Evolutionary conservation across 2,888 invertebrate species (phyloP), one percentile per base, ranked within the genome.

Genomic region (Nowickia ferox): DNA sequence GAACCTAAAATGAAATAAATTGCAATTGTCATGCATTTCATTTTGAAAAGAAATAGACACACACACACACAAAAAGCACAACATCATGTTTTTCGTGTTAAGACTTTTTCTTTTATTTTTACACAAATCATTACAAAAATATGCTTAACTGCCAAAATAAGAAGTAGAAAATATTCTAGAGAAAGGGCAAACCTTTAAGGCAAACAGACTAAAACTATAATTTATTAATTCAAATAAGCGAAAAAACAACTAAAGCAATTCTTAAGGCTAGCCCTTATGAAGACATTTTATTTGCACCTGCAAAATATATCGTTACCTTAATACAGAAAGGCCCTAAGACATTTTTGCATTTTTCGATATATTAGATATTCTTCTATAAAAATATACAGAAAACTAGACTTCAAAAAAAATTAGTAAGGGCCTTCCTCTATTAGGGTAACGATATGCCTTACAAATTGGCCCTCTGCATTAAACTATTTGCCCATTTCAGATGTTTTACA

Each of bases 11-110:
- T 42, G 57, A 86, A 88, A 88, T 84, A 86, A 88, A 88, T 88
- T 87, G 88, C 87, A 88, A 84, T 76, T 87, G 87, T 88, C 88
- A 88, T 87, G 85, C 84, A 86, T 80, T 87, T 88, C 77, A 74
- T 77, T 84, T 84, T 75, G 74, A 74, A 85, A 84, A 78, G 46
- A 17, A 22, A 59, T 30, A 30, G 19, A 42, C 17, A 38, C 40
- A n/a, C 17, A 59, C 17, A 59, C 30, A 42, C 22, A 38, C 46
- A n/a, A 48, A 48, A 48, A 65, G 30, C 17, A 71, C 48, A 59
- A 63, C 48, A 68, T 79, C 75, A 79, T 72, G 84, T 59, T 84
- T 84, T 79, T 74, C 66, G 65, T 84, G 71, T 72, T 46, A 40
- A 51, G 4, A 59, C 9, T 51, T 61, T 75, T 66, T 11, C 38